Percentiles rank a stretch among this genome's conserved stretches.
phyloP scores from a whole-genome alignment of 2,113 vertebrate genomes.

The Cichladusa arquata region DNA sequence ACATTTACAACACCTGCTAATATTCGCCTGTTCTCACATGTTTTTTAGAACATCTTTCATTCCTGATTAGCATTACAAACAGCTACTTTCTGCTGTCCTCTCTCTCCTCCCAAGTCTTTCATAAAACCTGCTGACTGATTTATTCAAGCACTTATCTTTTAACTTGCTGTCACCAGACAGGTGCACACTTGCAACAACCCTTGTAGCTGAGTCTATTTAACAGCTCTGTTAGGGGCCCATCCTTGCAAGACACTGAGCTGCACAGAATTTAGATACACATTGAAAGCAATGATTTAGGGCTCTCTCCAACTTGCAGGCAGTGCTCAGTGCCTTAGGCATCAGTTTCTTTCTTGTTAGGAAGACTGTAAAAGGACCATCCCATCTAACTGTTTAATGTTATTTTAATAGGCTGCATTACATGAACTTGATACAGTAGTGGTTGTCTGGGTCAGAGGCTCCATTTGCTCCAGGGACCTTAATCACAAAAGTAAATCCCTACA shows the following conservation, averaged over 20 bases:
- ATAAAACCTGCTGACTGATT: conserved; percentile 70
- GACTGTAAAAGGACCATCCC: conserved; percentile 10
- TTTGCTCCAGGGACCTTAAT: background rate
- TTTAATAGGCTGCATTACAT: conserved; percentile 15
- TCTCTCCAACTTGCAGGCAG: background rate
- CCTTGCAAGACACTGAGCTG: background rate
- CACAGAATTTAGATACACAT: background rate
- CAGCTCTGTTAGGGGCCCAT: conserved; percentile 23
- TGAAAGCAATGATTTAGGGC: background rate
- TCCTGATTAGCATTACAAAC: conserved; percentile 44
- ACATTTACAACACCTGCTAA: conserved; percentile 47
- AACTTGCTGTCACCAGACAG: conserved; percentile 47
- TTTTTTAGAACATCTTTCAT: conserved; percentile 29
- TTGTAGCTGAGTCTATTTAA: conserved; percentile 15
- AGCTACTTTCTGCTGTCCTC: conserved; percentile 41
- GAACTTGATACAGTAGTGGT: background rate
- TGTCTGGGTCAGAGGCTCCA: background rate
- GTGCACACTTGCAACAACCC: conserved; percentile 31
- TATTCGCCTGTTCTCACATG: conserved; percentile 9
- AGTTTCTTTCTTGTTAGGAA: background rate
- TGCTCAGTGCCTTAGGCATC: background rate
- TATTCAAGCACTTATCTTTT: conserved; percentile 57
- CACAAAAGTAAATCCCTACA: background rate
- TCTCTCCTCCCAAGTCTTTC: conserved; percentile 60
- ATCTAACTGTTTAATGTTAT: conserved; percentile 26